Evolutionary conservation across 2,888 invertebrate genomes (phyloP).

Genomic region (Alcis repandata): DNA sequence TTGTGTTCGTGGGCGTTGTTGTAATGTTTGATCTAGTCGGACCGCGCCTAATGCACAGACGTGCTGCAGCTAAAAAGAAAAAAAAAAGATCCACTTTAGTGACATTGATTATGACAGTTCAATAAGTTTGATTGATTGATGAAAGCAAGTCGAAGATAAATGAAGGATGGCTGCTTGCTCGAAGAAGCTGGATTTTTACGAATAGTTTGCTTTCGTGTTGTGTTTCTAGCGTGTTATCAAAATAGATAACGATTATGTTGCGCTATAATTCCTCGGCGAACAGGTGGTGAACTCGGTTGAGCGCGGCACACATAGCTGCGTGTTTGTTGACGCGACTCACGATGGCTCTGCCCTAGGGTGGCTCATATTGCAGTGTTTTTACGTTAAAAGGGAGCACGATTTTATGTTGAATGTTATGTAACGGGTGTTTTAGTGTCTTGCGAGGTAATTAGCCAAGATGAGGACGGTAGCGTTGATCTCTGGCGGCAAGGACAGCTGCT

Average conservation of each 20-base stretch:
- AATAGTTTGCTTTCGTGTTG: conserved; percentile 64
- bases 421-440: conserved; percentile 67
- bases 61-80: background rate
- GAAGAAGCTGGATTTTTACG: conserved; percentile 51
- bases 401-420: conserved; percentile 80
- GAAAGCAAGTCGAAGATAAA: background rate
- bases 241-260: conserved; percentile 75
- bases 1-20: no score
- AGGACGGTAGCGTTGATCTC: conserved; percentile 96
- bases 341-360: conserved; percentile 67
- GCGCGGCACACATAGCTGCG: background rate
- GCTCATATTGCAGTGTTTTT: conserved; percentile 70
- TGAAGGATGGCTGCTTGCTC: conserved; percentile 23
- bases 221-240: conserved; percentile 74
- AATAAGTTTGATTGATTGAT: conserved; percentile 8
- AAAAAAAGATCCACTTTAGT: conserved; percentile 24
- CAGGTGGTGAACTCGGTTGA: conserved; percentile 54
- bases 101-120: conserved; percentile 15
- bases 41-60: background rate
- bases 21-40: no score
- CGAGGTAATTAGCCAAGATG: conserved; percentile 87
- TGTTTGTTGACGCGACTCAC: conserved; percentile 51
- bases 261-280: conserved; percentile 54
- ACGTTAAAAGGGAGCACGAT: conserved; percentile 67
- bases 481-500: conserved; percentile 99